Evolutionary conservation across 2,888 invertebrate species (phyloP).

Genomic region (Melieria omissa): DNA sequence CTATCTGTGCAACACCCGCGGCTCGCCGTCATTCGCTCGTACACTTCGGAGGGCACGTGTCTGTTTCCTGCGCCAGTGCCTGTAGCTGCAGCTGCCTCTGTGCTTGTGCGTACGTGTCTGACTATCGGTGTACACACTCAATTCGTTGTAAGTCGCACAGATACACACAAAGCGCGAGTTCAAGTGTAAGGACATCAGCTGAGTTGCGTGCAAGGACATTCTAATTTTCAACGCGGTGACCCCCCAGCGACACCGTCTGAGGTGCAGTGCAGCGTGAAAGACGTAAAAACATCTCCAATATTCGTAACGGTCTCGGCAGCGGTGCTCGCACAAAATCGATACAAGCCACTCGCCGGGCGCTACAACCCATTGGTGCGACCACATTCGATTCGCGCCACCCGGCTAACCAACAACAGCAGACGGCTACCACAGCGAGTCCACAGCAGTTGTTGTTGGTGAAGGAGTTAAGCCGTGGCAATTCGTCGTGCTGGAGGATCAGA

Average conservation of each 20-base stretch:
- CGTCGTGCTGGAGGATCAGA: conserved; percentile 64
- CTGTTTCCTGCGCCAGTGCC: neutral
- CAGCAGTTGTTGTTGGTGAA: neutral
- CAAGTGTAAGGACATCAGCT: conserved; percentile 13
- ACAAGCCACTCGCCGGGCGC: no score
- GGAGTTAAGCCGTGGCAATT: conserved; percentile 9
- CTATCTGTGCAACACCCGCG: no score
- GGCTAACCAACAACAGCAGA: neutral
- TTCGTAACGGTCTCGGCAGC: no score
- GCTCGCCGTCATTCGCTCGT: no score
- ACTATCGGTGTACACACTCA: neutral
- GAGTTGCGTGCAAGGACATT: conserved; percentile 16
- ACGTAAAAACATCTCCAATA: no score
- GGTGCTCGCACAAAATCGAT: no score
- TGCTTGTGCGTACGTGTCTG: neutral
- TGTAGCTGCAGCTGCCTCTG: conserved; percentile 3
- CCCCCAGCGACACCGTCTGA: no score
- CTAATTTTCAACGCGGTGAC: neutral
- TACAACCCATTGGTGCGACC: no score
- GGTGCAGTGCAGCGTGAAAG: no score
- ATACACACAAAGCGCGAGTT: conserved; percentile 9
- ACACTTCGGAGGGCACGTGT: conserved; percentile 1
- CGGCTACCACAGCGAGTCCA: neutral
- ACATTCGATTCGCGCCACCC: neutral
- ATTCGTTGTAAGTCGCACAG: neutral